These are phyloP conservation scores for Ditula angustiorana DNA, from an alignment of 2,888 invertebrate species.

Conservation along the genomic window DNA sequence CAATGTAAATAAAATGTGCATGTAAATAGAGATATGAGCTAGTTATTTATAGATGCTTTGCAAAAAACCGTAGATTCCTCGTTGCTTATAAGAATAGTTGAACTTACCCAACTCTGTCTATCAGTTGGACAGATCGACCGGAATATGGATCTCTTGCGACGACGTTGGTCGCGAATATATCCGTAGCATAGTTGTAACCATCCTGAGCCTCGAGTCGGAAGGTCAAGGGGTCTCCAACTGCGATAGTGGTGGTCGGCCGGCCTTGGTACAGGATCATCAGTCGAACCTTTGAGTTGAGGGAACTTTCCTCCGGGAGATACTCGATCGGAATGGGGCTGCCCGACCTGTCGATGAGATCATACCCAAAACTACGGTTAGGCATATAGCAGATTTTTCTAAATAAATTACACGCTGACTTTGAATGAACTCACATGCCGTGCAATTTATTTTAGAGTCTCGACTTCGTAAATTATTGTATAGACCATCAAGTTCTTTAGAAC, in stretches of 20 bases:
- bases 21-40: conserved; percentile 24
- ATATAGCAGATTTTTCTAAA: conserved; percentile 53
- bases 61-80: neutral
- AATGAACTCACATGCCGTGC: conserved; percentile 70
- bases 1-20: conserved; percentile 14
- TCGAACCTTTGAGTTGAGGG: conserved; percentile 94
- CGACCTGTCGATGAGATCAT: conserved; percentile 87
- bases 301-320: conserved; percentile 96
- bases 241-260: conserved; percentile 96
- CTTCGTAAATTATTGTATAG: neutral
- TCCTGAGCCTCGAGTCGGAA: conserved; percentile 95
- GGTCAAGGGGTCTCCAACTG: conserved; percentile 96
- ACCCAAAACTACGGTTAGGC: conserved; percentile 81
- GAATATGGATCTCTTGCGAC: conserved; percentile 97
- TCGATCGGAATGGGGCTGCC: conserved; percentile 97
- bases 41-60: conserved; percentile 27
- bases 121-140: conserved; percentile 94
- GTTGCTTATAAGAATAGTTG: too few species aligned
- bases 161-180: conserved; percentile 97
- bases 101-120: conserved; percentile 94
- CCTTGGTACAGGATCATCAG: conserved; percentile 95
- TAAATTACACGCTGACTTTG: conserved; percentile 62
- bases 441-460: neutral
- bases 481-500: conserved; percentile 43
- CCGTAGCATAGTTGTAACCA: conserved; percentile 94